phyloP scores from a whole-genome alignment of 1,140 invertebrate species.

The Drosophila paulistorum region DNA sequence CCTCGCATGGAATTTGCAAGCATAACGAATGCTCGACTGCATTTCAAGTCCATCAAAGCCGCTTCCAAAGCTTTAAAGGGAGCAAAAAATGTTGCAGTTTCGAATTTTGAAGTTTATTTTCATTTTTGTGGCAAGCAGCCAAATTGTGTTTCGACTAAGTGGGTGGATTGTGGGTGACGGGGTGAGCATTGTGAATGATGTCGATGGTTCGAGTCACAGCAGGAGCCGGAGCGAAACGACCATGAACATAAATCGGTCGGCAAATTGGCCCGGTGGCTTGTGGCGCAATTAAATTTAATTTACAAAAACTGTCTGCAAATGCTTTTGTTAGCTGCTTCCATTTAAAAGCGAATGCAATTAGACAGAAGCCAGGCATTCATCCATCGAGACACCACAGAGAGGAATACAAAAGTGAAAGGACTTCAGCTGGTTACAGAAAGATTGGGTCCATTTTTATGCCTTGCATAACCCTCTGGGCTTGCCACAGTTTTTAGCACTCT shows the following conservation, averaged over 20 bases:
- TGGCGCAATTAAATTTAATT: constrained; percentile 74
- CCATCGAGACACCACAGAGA: not conserved
- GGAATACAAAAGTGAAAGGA: not conserved
- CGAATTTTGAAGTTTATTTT: constrained; percentile 38
- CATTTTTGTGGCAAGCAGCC: constrained; percentile 60
- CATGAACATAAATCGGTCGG: constrained; percentile 21
- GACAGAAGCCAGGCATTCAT: constrained; percentile 29
- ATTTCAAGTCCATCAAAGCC: constrained; percentile 40
- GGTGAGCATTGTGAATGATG: constrained; percentile 33
- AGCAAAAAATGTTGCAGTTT: constrained; percentile 39
- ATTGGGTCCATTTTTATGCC: not conserved
- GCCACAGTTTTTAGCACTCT: not conserved
- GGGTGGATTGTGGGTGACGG: not conserved
- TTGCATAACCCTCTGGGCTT: not conserved
- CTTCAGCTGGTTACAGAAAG: not conserved
- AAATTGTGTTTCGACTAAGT: constrained; percentile 57
- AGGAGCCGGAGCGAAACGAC: not conserved
- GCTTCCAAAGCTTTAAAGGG: constrained; percentile 48
- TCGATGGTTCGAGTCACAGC: not conserved
- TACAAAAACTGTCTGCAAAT: constrained; percentile 55
- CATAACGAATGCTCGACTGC: constrained; percentile 41
- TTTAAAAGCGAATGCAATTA: constrained; percentile 53
- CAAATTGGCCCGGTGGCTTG: constrained; percentile 63
- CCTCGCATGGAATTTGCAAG: not conserved
- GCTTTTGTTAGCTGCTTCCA: constrained; percentile 28